A percentile compares a stretch with the other conserved stretches of the same genome.
phyloP scores from a whole-genome alignment of 2,113 vertebrate genomes.

The Eira barbara region DNA sequence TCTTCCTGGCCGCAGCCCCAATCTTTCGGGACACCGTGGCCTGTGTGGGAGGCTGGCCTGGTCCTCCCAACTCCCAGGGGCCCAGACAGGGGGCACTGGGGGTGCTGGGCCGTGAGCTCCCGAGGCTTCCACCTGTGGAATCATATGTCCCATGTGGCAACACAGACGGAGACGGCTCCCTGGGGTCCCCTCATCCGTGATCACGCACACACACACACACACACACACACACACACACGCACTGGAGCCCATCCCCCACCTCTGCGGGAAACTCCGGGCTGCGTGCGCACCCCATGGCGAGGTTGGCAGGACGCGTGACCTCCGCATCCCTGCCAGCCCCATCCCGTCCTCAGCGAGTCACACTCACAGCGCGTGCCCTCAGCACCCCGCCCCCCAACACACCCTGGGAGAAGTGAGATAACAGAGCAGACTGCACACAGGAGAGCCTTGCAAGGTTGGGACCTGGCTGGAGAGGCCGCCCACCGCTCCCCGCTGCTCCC shows the following conservation, averaged over 20 bases:
- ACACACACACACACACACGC: not conserved
- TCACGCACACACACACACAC: fast-evolving
- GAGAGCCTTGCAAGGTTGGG: not conserved
- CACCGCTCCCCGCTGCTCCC: not conserved
- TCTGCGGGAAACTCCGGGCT: no score
- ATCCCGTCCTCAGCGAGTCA: not conserved
- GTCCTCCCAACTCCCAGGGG: not conserved
- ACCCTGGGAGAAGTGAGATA: not conserved
- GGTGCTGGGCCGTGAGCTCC: not conserved
- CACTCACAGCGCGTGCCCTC: not conserved
- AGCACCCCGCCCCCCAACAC: not conserved
- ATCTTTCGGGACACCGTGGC: not conserved
- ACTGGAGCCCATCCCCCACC: no score
- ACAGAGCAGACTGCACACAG: not conserved
- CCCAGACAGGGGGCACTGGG: fast-evolving
- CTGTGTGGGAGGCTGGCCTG: not conserved
- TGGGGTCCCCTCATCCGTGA: fast-evolving
- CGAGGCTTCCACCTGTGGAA: no score
- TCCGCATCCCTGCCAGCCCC: no score
- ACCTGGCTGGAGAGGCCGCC: not conserved
- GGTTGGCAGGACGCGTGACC: no score
- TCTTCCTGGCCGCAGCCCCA: not conserved
- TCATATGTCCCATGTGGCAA: no score
- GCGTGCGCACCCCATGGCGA: no score
- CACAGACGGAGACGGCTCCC: not conserved